Percentiles rank a stretch among this genome's conserved stretches.
phyloP scores from a whole-genome alignment of 2,888 invertebrate species.

The Vesta saturnalis region DNA sequence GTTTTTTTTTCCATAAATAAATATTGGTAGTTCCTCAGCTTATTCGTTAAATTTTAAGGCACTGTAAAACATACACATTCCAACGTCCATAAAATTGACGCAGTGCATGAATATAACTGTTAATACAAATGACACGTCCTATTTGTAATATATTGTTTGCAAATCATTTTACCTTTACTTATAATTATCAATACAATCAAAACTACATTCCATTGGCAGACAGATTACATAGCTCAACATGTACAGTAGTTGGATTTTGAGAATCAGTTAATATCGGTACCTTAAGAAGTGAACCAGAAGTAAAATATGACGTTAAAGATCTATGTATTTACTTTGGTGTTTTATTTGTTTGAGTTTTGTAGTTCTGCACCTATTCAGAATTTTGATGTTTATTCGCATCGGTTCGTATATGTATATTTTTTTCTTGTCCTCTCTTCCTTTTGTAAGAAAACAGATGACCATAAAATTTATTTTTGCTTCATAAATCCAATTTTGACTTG shows the following conservation, averaged over 20 bases:
- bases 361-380: constrained; percentile 19
- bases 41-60: not conserved
- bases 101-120: not conserved
- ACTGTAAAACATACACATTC: not conserved
- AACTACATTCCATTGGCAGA: constrained; percentile 25
- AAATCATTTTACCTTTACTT: not conserved
- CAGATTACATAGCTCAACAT: not conserved
- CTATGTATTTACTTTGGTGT: not conserved
- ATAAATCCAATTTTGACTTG: too few relatives aligned
- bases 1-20: not conserved
- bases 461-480: too few relatives aligned
- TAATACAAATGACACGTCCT: not conserved
- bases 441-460: too few relatives aligned
- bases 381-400: constrained; percentile 5
- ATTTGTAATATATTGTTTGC: not conserved
- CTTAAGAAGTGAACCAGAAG: not conserved
- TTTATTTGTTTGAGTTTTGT: not conserved
- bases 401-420: too few relatives aligned
- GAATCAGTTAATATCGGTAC: not conserved
- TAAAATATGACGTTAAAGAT: too few relatives aligned
- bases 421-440: too few relatives aligned
- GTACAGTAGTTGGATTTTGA: not conserved
- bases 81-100: not conserved
- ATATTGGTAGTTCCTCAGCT: not conserved
- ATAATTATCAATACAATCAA: constrained; percentile 16